phyloP scores from a whole-genome alignment of 1,140 invertebrate genomes.

The Thereuonema tuberculata region DNA sequence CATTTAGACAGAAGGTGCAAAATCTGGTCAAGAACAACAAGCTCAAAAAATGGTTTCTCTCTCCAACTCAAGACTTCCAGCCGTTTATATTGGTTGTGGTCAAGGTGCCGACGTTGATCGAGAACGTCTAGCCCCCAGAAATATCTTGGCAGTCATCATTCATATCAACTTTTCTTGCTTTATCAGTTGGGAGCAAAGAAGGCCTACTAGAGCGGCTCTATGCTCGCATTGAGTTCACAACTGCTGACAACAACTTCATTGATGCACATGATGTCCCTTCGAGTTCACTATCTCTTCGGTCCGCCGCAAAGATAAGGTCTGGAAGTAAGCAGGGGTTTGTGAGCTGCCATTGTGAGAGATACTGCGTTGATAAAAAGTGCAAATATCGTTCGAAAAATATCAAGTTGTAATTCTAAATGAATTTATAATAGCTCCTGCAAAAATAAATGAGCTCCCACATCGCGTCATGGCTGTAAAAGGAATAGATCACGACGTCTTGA shows the following conservation, averaged over 20 bases:
- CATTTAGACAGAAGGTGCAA: background rate
- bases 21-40: background rate
- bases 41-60: background rate
- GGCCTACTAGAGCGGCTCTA: background rate
- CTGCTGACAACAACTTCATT: background rate
- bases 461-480: background rate
- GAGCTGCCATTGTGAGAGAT: background rate
- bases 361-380: background rate
- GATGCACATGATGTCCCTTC: background rate
- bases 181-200: background rate
- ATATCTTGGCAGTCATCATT: background rate
- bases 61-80: background rate
- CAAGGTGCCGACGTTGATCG: background rate
- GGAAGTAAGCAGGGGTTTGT: background rate
- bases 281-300: background rate
- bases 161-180: background rate
- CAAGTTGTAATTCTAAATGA: background rate
- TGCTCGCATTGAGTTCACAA: background rate
- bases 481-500: background rate
- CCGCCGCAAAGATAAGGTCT: background rate
- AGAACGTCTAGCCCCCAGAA: background rate
- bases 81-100: background rate
- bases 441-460: background rate
- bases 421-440: background rate
- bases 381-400: background rate